Conservation (phyloP, 2,888 invertebrate species). For the Agrotis segetum region DNA sequence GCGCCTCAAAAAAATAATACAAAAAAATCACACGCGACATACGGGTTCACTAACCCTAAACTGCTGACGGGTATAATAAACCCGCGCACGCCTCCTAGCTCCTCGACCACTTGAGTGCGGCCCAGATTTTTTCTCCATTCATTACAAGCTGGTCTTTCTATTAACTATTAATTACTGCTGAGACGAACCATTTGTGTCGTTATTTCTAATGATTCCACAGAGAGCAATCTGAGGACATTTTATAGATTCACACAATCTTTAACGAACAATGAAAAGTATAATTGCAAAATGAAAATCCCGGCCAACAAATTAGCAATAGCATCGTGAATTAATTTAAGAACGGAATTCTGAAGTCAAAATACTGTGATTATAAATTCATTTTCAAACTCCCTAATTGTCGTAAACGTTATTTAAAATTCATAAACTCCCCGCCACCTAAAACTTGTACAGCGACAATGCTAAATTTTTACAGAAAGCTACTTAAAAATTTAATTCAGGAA, state of each 20-base stretch:
- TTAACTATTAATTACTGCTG: constrained; percentile 50
- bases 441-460: neutral
- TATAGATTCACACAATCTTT: constrained; percentile 1
- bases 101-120: constrained; percentile 70
- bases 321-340: neutral
- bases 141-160: constrained; percentile 64
- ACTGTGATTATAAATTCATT: constrained; percentile 17
- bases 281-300: constrained; percentile 16
- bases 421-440: constrained; percentile 5
- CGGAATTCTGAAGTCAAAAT: neutral
- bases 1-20: constrained; percentile 43
- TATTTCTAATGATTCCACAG: constrained; percentile 8
- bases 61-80: constrained; percentile 66
- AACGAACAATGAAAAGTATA: neutral
- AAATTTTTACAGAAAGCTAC: constrained; percentile 10
- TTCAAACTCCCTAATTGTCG: neutral
- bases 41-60: constrained; percentile 79
- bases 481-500: constrained; percentile 24
- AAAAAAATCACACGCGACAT: constrained; percentile 58
- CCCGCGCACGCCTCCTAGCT: constrained; percentile 64
- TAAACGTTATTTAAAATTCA: constrained; percentile 7
- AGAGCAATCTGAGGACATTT: neutral
- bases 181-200: constrained; percentile 27
- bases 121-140: constrained; percentile 72
- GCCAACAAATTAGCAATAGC: neutral